A percentile compares a stretch with the other conserved stretches of the same genome.
phyloP scores from a whole-genome alignment of 2,888 invertebrate genomes.

The Diarsia dahlii region DNA sequence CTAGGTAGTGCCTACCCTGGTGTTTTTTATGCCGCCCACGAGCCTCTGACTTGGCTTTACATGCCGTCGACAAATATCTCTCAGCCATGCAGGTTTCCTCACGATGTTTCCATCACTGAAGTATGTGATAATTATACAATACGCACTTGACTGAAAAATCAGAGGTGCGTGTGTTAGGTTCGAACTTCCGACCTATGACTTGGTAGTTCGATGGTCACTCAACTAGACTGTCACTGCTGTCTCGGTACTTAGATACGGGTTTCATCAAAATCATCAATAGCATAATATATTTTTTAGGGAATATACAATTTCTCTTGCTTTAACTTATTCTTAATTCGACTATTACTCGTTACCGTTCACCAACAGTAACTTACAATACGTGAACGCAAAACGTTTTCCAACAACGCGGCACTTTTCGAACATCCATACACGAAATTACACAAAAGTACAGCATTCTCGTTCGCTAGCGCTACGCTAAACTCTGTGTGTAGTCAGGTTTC shows the following conservation, averaged over 20 bases:
- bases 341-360: neutral
- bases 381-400: slow-evolving; percentile 24
- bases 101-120: too few species aligned
- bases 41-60: too few species aligned
- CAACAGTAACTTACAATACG: neutral
- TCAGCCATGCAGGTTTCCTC: too few species aligned
- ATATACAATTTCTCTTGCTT: neutral
- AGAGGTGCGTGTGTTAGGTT: too few species aligned
- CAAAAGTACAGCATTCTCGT: slow-evolving; percentile 53
- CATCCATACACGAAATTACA: slow-evolving; percentile 37
- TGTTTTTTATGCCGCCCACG: too few species aligned
- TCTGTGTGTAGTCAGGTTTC: slow-evolving; percentile 64
- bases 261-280: too few species aligned
- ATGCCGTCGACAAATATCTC: too few species aligned
- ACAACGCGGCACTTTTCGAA: slow-evolving; percentile 36
- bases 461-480: slow-evolving; percentile 59
- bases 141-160: too few species aligned
- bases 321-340: neutral
- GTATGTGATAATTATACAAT: too few species aligned
- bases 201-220: too few species aligned
- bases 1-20: neutral
- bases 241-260: neutral
- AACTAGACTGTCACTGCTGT: too few species aligned
- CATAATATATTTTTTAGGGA: neutral
- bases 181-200: too few species aligned